These are phyloP conservation scores for Cathartes aura DNA, from an alignment of 2,113 vertebrate species.

Conservation along the genomic window DNA sequence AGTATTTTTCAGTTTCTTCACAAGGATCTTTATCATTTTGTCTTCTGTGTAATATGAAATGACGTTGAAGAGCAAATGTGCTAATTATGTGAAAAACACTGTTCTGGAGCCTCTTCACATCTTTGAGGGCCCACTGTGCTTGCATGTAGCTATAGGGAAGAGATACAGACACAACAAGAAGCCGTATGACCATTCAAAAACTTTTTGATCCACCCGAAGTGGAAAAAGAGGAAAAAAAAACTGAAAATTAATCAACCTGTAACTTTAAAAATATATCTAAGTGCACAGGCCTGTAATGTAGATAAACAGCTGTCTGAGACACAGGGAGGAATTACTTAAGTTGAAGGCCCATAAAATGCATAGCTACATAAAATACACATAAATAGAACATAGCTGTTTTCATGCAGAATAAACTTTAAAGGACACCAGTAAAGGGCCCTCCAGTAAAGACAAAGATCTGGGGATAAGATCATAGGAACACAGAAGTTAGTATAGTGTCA, in stretches of 20 bases:
- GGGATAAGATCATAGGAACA: background rate
- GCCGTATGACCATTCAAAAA: background rate
- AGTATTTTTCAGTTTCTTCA: background rate
- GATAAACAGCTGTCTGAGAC: background rate
- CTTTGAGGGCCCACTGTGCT: background rate
- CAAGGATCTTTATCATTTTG: background rate
- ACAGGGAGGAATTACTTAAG: background rate
- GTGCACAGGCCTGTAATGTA: background rate
- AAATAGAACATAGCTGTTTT: background rate
- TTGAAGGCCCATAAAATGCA: background rate
- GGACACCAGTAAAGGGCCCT: background rate
- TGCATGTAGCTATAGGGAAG: background rate
- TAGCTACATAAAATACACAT: background rate
- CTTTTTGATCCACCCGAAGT: background rate
- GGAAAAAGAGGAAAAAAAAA: background rate
- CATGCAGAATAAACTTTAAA: background rate
- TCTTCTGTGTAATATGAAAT: background rate
- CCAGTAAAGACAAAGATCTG: background rate
- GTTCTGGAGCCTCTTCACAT: background rate
- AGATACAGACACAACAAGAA: background rate
- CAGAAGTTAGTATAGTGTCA: background rate
- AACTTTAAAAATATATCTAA: background rate
- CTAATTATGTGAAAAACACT: background rate
- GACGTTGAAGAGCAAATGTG: background rate
- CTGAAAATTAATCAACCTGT: background rate